Evolutionary conservation across 2,113 vertebrate species (phyloP).

Genomic region (Coregonus clupeaformis): DNA sequence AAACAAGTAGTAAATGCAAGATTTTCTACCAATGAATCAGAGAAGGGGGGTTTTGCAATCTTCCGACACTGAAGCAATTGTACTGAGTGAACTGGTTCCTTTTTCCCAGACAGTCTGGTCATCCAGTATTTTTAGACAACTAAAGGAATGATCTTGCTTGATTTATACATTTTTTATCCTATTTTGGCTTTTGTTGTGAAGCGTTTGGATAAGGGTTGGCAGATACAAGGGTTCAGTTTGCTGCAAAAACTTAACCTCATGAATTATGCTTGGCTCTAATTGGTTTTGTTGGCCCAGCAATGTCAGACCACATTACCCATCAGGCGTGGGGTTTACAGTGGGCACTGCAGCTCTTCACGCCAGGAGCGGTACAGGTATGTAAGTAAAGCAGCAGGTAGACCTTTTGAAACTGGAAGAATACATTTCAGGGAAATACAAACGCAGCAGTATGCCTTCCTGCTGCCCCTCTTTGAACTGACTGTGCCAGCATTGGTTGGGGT

Average conservation of each 20-base stretch:
- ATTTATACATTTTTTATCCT: not conserved
- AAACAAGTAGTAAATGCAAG: too few relatives aligned
- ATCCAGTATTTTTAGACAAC: not conserved
- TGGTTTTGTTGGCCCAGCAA: slow-evolving; percentile 35
- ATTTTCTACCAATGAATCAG: too few relatives aligned
- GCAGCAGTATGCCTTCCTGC: slow-evolving; percentile 32
- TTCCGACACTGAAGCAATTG: not conserved
- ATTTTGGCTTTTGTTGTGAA: not conserved
- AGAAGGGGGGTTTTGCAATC: slow-evolving; percentile 6
- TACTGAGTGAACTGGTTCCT: not conserved
- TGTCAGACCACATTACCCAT: slow-evolving; percentile 41
- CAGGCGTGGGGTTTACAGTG: slow-evolving; percentile 25
- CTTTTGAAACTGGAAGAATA: slow-evolving; percentile 37
- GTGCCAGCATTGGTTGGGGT: not conserved
- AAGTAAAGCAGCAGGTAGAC: slow-evolving; percentile 45
- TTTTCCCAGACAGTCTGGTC: too few relatives aligned
- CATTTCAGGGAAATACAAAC: slow-evolving; percentile 38
- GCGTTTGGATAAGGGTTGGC: not conserved
- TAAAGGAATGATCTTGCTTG: not conserved
- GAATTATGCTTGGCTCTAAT: not conserved
- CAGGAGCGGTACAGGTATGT: slow-evolving; percentile 27
- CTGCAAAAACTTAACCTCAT: not conserved
- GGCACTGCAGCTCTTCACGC: slow-evolving; percentile 27
- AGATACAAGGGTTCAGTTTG: not conserved
- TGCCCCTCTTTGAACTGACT: slow-evolving; percentile 25